Conservation (phyloP, 2,113 vertebrate genomes). For the Corythaeola cristata region DNA sequence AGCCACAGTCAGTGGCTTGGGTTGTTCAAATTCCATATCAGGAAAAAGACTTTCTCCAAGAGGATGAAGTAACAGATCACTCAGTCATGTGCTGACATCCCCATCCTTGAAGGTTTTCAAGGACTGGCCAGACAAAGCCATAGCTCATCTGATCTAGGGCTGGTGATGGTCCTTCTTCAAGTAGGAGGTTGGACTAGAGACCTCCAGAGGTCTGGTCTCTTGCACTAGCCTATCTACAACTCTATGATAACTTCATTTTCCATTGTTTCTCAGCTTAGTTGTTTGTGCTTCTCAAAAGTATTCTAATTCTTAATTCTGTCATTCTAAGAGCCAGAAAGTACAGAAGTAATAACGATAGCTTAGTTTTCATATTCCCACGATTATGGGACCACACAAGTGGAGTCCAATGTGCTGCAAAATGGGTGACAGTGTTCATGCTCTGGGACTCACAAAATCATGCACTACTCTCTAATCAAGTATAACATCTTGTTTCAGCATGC, state of each 20-base stretch:
- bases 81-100: not conserved
- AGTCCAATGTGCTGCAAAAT: rapidly evolving
- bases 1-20: not conserved
- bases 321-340: not conserved
- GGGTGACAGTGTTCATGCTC: not conserved
- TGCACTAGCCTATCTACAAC: not conserved
- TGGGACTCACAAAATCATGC: not conserved
- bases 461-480: not conserved
- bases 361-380: not conserved
- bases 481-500: not conserved
- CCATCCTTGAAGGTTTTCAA: not conserved
- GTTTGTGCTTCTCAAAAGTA: not conserved
- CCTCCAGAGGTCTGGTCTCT: not conserved
- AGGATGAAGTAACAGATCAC: not conserved
- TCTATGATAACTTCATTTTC: not conserved
- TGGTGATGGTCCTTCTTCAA: not conserved
- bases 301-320: not conserved
- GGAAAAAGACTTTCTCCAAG: not conserved
- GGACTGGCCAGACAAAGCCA: not conserved
- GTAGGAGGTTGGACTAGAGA: not conserved
- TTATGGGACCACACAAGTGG: not conserved
- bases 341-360: not conserved
- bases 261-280: not conserved
- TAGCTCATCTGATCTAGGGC: not conserved
- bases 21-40: not conserved